phyloP scores from a whole-genome alignment of 2,888 invertebrate genomes.

The Hirudinaria manillensis region DNA sequence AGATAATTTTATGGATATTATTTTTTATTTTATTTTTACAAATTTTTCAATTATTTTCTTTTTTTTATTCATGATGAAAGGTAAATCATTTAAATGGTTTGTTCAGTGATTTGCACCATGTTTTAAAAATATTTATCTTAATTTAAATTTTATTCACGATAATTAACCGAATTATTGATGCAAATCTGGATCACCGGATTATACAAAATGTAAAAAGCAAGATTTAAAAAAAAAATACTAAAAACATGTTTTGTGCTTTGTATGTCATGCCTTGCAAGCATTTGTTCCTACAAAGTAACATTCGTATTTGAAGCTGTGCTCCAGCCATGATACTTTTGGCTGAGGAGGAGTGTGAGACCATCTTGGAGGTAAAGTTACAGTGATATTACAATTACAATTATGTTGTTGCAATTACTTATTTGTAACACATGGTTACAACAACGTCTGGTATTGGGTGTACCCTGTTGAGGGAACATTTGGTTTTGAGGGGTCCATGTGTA shows the following conservation, averaged over 20 bases:
- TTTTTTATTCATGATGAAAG: too few relatives aligned
- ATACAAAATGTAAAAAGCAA: neutral
- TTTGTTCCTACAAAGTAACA: neutral
- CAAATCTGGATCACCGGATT: too few relatives aligned
- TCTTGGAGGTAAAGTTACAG: conserved; percentile 61
- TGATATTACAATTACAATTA: conserved; percentile 38
- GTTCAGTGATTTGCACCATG: too few relatives aligned
- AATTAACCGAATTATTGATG: too few relatives aligned
- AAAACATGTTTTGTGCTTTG: neutral
- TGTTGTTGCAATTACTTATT: neutral
- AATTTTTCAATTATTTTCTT: neutral
- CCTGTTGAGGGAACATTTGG: too few relatives aligned
- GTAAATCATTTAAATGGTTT: too few relatives aligned
- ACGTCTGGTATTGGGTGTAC: too few relatives aligned
- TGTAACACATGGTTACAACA: too few relatives aligned
- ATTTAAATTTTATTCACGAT: too few relatives aligned
- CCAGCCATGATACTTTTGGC: conserved; percentile 88
- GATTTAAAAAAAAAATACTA: neutral
- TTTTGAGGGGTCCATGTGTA: too few relatives aligned
- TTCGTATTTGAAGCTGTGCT: conserved; percentile 63
- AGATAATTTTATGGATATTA: neutral
- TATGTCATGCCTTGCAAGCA: neutral
- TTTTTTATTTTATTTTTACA: neutral
- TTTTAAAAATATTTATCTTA: too few relatives aligned
- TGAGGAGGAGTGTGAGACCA: conserved; percentile 91